Base-by-base conservation (phyloP, 2,113 vertebrate genomes). In the Otus sunia region DNA sequence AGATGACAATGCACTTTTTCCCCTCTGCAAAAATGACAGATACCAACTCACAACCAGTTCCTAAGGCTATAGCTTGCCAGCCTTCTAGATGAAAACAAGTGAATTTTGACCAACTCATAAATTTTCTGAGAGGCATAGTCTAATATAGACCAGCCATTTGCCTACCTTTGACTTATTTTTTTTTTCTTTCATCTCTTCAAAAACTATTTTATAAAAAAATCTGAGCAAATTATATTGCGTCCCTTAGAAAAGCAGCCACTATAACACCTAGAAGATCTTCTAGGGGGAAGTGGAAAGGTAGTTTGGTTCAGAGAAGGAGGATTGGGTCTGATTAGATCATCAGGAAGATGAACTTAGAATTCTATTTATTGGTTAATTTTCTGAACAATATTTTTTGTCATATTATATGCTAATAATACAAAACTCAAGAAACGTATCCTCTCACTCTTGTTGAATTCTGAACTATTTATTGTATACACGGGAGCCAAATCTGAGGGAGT, bases 91-190 rank as follows among this genome's bases (percentile, higher is more conserved):
- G 16, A 68, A 92, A 23, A 10, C n/a, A 71, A 37, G 25, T 11
- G 10, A 72, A 53, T 62, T 73, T 53, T 32, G 56, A 49, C 6
- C 39, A 67, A 39, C 8, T 37, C 7, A 60, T 2, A 12, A 5
- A 22, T 41, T 71, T 84, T 49, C 56, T n/a, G 9, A 63, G 26
- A 71, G 9, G 4, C 15, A 62, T 11, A 4, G 10, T 36, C 22
- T 77, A 23, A 58, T 2, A 3, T 0, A 75, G 21, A 52, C 22
- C 36, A 41, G 20, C 15, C 37, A 29, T 34, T 63, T 39, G 15
- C 30, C 20, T 29, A 47, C 26, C 12, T 53, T 16, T 3, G 3
- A 22, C 5, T 6, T 52, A 10, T 8, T 0, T n/a, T 36, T 29
- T 29, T 56, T 49, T 62, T 27, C 9, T 7, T 21, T 2, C 3